These are phyloP conservation scores for Agelaius phoeniceus DNA, from an alignment of 2,113 vertebrate genomes.

Conservation along the genomic window DNA sequence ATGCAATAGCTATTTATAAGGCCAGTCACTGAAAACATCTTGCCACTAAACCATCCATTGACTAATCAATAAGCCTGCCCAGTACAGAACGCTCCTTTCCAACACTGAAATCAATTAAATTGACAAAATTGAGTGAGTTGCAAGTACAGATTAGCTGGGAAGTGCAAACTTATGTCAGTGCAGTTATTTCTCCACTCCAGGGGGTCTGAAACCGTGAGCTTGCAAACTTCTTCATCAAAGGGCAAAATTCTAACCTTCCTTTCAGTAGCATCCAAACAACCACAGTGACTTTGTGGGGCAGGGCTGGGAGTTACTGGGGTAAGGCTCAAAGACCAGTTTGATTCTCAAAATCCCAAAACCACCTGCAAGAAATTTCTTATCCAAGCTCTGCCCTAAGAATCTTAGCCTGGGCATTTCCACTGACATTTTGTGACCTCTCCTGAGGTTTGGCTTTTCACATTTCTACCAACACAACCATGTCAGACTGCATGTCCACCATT, in stretches of 20 bases:
- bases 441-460: not conserved
- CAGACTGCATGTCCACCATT: not conserved
- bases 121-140: not conserved
- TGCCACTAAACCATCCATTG: not conserved
- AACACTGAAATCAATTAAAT: not conserved
- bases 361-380: not conserved
- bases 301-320: not conserved
- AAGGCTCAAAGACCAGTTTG: not conserved
- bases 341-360: not conserved
- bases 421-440: not conserved
- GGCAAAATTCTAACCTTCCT: not conserved
- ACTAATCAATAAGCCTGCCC: not conserved
- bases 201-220: not conserved
- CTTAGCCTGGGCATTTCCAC: not conserved
- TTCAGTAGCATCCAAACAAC: not conserved
- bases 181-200: not conserved
- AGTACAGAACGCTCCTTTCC: not conserved
- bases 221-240: not conserved
- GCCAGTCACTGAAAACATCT: not conserved
- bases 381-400: not conserved
- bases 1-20: not conserved
- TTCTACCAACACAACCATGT: not conserved
- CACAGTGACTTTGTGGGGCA: fast-evolving
- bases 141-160: not conserved
- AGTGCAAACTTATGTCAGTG: not conserved